Evolutionary conservation across 2,888 invertebrate genomes (phyloP).

Genomic region (Eupithecia subfuscata): DNA sequence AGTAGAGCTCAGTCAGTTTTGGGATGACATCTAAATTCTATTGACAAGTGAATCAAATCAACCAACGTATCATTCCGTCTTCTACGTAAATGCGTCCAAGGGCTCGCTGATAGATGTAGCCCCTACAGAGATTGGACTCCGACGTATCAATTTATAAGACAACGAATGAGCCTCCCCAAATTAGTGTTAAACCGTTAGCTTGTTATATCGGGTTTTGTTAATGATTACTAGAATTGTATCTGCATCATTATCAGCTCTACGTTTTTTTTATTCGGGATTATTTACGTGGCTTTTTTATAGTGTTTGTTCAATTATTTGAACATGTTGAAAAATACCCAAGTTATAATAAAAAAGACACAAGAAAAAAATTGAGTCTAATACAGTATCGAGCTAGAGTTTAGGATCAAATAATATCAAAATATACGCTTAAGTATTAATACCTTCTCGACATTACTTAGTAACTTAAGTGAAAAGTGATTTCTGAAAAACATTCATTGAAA

Average conservation of each 20-base stretch:
- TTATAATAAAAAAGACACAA: too few relatives aligned
- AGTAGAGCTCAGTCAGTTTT: neutral
- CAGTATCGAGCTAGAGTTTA: neutral
- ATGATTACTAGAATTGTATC: neutral
- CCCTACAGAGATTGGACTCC: conserved; percentile 68
- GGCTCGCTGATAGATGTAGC: conserved; percentile 69
- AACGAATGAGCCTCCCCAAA: conserved; percentile 72
- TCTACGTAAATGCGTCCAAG: conserved; percentile 10
- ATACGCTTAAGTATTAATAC: neutral
- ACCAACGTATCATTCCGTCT: neutral
- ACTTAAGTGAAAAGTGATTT: neutral
- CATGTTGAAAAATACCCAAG: too few relatives aligned
- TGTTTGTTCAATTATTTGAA: too few relatives aligned
- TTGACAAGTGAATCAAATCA: neutral
- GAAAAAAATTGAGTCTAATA: neutral
- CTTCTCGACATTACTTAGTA: neutral
- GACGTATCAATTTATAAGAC: conserved; percentile 82
- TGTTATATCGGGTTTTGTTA: neutral
- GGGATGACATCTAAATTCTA: neutral
- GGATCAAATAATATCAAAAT: neutral
- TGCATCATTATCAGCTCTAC: neutral
- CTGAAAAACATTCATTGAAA: neutral
- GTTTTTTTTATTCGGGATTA: neutral
- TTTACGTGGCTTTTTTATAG: too few relatives aligned
- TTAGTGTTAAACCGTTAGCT: conserved; percentile 48